Percentiles rank a stretch among this genome's conserved stretches.
Evolutionary conservation across 1,140 invertebrate species (phyloP).

Genomic region (Pissodes strobi): DNA sequence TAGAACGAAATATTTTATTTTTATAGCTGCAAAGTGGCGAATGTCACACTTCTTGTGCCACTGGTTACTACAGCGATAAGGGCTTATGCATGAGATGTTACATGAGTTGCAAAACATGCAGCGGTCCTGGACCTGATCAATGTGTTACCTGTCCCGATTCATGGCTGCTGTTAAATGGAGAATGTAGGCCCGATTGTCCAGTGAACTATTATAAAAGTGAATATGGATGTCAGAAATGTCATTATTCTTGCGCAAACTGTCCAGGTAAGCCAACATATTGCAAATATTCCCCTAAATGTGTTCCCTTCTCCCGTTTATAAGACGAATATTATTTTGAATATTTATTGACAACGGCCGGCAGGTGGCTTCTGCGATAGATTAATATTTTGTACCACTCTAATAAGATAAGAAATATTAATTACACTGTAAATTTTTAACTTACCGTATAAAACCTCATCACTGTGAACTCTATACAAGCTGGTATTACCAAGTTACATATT

Average conservation of each 20-base stretch:
- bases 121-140: conserved; percentile 75
- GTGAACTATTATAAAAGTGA: conserved; percentile 79
- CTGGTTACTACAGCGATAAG: conserved; percentile 81
- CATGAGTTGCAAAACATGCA: conserved; percentile 81
- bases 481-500: no score
- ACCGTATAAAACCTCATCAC: no score
- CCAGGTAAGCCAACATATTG: conserved; percentile 61
- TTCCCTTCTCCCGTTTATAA: no score
- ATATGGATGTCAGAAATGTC: conserved; percentile 81
- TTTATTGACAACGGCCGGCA: no score
- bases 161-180: conserved; percentile 77
- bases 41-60: conserved; percentile 74
- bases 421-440: no score
- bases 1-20: not conserved
- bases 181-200: conserved; percentile 83
- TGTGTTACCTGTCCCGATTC: conserved; percentile 79
- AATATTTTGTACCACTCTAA: no score
- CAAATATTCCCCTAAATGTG: no score
- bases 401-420: no score
- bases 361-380: no score
- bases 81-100: conserved; percentile 82
- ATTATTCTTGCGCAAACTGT: conserved; percentile 81
- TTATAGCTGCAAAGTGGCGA: conserved; percentile 72
- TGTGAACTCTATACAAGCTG: no score
- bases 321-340: no score